Conservation (phyloP, 1,140 invertebrate species). For the Onthophagus taurus region DNA sequence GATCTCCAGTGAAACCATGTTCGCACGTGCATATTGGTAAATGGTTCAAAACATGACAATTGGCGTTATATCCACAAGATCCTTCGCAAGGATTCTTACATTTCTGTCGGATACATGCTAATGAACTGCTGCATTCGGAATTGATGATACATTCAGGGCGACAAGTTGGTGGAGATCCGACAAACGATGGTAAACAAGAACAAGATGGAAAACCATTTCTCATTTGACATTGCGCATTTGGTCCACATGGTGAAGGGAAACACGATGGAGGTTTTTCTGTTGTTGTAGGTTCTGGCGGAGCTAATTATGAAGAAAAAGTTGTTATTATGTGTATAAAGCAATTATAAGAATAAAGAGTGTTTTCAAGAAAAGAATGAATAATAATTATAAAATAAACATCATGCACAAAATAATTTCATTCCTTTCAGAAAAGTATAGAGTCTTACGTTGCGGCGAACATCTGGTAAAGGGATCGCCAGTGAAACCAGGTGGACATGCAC, state of each 20-base stretch:
- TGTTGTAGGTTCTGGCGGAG: slow-evolving; percentile 20
- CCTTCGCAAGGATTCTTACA: slow-evolving; percentile 68
- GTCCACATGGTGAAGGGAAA: slow-evolving; percentile 69
- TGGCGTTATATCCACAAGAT: slow-evolving; percentile 63
- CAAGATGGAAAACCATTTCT: slow-evolving; percentile 62
- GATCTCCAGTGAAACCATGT: slow-evolving; percentile 63
- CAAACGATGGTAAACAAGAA: slow-evolving; percentile 63
- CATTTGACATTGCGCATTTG: slow-evolving; percentile 68
- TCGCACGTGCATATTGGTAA: slow-evolving; percentile 64
- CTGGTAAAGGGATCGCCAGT: slow-evolving; percentile 64
- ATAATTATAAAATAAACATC: too few species aligned
- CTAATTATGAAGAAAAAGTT: too few species aligned
- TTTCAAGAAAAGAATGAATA: background rate
- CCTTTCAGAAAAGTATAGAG: too few species aligned
- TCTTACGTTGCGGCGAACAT: slow-evolving; percentile 43
- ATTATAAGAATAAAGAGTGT: background rate
- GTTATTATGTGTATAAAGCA: background rate
- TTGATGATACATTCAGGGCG: slow-evolving; percentile 63
- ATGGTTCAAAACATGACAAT: slow-evolving; percentile 64
- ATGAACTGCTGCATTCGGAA: slow-evolving; percentile 59
- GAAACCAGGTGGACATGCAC: slow-evolving; percentile 59
- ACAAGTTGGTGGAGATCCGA: slow-evolving; percentile 66
- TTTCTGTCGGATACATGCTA: slow-evolving; percentile 61
- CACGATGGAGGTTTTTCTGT: slow-evolving; percentile 61
- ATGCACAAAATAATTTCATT: too few species aligned